phyloP scores from a whole-genome alignment of 2,113 vertebrate genomes.

The Mastomys natalensis region DNA sequence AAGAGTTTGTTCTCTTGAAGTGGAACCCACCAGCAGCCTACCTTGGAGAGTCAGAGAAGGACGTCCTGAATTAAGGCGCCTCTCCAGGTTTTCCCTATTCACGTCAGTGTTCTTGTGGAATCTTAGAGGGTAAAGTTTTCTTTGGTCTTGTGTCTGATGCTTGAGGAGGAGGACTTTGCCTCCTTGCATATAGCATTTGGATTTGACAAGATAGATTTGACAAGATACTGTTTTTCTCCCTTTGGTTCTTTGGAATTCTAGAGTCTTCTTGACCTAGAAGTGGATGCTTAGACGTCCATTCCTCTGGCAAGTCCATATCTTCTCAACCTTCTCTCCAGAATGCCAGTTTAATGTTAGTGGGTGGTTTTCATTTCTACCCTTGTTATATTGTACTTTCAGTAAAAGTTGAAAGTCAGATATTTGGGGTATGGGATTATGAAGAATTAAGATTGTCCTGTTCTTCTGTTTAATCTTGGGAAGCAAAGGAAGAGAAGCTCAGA shows the following conservation, averaged over 20 bases:
- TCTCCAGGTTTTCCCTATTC: neutral
- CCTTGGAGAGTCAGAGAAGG: slow-evolving; percentile 23
- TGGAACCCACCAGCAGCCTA: neutral
- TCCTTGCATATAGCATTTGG: neutral
- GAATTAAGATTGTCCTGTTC: neutral
- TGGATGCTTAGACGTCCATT: neutral
- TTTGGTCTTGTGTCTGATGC: slow-evolving; percentile 28
- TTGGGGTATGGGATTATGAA: neutral
- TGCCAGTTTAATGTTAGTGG: neutral
- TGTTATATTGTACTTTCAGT: neutral
- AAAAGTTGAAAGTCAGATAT: slow-evolving; percentile 38
- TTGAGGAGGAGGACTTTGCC: slow-evolving; percentile 25
- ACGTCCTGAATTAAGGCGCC: neutral
- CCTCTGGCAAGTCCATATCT: neutral
- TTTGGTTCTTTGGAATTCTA: slow-evolving; percentile 14
- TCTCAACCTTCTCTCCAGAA: neutral
- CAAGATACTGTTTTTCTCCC: slow-evolving; percentile 34
- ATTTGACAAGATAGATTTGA: slow-evolving; percentile 47
- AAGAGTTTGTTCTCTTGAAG: slow-evolving; percentile 32
- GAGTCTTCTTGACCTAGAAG: slow-evolving; percentile 51
- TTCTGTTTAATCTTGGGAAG: slow-evolving; percentile 49
- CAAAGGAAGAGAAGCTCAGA: neutral
- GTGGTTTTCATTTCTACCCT: neutral
- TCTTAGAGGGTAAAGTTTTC: neutral
- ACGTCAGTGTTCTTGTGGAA: neutral